Percentiles rank a stretch among this genome's conserved stretches.
Evolutionary conservation across 1,140 invertebrate genomes (phyloP).

Genomic region (Pachyrhynchus sulphureomaculatus): DNA sequence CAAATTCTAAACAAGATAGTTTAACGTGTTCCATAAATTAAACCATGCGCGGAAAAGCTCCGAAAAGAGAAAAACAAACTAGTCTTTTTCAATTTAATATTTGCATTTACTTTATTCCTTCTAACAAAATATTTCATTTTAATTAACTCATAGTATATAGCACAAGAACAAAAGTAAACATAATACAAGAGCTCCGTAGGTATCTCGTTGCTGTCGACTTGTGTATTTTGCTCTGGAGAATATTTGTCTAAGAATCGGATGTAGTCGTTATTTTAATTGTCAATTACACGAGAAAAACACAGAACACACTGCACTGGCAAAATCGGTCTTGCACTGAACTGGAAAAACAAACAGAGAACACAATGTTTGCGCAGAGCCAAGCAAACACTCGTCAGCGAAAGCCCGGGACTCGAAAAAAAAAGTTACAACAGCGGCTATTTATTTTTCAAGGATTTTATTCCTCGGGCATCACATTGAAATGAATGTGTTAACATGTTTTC

Average conservation of each 20-base stretch:
- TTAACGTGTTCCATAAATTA: too few species aligned
- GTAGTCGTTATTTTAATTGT: constrained; percentile 18
- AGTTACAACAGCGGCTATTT: constrained; percentile 36
- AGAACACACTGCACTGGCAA: constrained; percentile 14
- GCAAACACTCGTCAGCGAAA: constrained; percentile 45
- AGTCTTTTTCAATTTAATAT: too few species aligned
- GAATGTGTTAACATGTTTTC: constrained; percentile 34
- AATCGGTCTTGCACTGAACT: constrained; percentile 39
- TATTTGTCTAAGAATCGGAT: neutral
- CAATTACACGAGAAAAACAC: constrained; percentile 20
- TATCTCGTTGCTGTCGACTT: too few species aligned
- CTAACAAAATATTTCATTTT: too few species aligned
- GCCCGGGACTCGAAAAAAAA: constrained; percentile 33
- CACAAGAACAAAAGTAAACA: too few species aligned
- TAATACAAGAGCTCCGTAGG: too few species aligned
- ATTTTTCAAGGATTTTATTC: constrained; percentile 34
- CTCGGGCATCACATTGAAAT: constrained; percentile 27
- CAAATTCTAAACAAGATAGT: too few species aligned
- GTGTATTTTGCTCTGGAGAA: too few species aligned
- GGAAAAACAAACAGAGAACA: constrained; percentile 43
- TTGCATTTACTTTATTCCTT: too few species aligned
- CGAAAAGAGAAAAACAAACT: too few species aligned
- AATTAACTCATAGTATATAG: too few species aligned
- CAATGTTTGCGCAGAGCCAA: constrained; percentile 40
- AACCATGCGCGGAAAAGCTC: too few species aligned